Base-by-base conservation (phyloP, 2,888 invertebrate genomes). In the Gisinianus flammeolus region DNA sequence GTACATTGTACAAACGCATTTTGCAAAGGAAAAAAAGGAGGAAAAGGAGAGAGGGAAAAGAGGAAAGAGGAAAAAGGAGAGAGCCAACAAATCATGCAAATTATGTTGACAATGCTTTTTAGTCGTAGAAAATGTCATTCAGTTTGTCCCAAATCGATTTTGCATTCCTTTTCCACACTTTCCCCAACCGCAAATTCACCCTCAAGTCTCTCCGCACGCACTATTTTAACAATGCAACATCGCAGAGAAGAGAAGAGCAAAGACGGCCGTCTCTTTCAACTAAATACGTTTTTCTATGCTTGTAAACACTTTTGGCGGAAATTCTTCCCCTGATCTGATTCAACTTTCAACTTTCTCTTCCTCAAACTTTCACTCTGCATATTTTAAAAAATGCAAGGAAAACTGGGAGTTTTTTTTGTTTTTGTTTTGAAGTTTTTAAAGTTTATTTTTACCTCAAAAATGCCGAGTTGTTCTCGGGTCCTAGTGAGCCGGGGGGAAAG, bases 61-160 rank as follows among this genome's bases (percentile, higher is more conserved):
- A 19, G n/a, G 28, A 71, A 22, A n/a, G 28, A n/a, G 28, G 28
- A 3, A 67, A 28, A 67, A n/a, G n/a, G n/a, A n/a, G 35, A 69
- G 22, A 72, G 58, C 30, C 66, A 62, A 74, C 64, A 74, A 74
- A 74, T 74, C 73, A 74, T 74, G 73, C 66, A 74, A 74, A 74
- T 74, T 66, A 64, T 74, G 72, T 72, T 72, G 72, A 72, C 73
- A 74, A 44, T 74, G 64, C 73, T 74, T 74, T 64, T 64, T 74
- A 74, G 33, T n/a, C n/a, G n/a, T 24, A 74, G 62, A 35, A 74
- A 74, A 74, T 74, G 64, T 64, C 64, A 74, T 64, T 74, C 64
- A 64, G 66, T 64, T 26, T 64, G 24, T 66, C 44, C n/a, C 73
- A 64, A 72, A 74, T 74, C 73, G 73, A 74, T 74, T 74, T 74